phyloP scores from a whole-genome alignment of 2,888 invertebrate species.

The Agrilus biguttatus region DNA sequence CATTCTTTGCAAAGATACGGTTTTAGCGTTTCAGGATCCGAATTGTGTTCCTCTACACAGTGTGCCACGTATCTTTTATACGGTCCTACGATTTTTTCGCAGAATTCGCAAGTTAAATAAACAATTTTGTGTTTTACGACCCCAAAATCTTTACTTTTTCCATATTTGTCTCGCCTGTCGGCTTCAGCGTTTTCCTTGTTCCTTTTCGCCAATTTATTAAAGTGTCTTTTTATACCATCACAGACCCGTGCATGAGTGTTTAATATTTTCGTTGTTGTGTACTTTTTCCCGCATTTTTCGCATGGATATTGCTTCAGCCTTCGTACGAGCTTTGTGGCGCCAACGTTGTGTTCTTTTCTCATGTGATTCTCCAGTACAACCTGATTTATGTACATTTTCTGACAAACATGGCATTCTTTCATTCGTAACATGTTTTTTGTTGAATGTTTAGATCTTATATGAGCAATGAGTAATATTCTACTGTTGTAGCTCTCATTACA shows the following conservation, averaged over 20 bases:
- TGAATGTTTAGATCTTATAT: slow-evolving; percentile 11
- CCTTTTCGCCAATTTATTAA: slow-evolving; percentile 1
- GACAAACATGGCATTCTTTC: no score
- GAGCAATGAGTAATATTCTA: slow-evolving; percentile 10
- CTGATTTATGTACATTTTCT: neutral
- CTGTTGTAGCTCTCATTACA: slow-evolving; percentile 12
- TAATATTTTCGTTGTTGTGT: slow-evolving; percentile 12
- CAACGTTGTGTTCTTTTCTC: slow-evolving; percentile 3
- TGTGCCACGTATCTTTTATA: slow-evolving; percentile 17
- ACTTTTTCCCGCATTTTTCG: slow-evolving; percentile 12
- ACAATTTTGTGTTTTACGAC: no score
- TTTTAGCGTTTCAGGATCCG: slow-evolving; percentile 16
- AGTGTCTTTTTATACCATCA: slow-evolving; percentile 7
- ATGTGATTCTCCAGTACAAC: slow-evolving; percentile 3
- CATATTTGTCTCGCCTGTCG: neutral
- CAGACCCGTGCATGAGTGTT: slow-evolving; percentile 14
- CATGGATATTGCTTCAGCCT: slow-evolving; percentile 4
- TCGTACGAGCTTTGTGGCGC: slow-evolving; percentile 2
- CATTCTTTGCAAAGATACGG: slow-evolving; percentile 20
- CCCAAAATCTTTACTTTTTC: neutral
- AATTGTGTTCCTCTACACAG: slow-evolving; percentile 14
- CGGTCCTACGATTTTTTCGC: slow-evolving; percentile 12
- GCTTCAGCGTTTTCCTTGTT: neutral
- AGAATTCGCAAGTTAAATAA: slow-evolving; percentile 16
- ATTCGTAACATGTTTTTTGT: no score